Evolutionary conservation across 1,140 invertebrate genomes (phyloP), one percentile per base, ranked within the genome.

Genomic region (Oryzaephilus surinamensis): DNA sequence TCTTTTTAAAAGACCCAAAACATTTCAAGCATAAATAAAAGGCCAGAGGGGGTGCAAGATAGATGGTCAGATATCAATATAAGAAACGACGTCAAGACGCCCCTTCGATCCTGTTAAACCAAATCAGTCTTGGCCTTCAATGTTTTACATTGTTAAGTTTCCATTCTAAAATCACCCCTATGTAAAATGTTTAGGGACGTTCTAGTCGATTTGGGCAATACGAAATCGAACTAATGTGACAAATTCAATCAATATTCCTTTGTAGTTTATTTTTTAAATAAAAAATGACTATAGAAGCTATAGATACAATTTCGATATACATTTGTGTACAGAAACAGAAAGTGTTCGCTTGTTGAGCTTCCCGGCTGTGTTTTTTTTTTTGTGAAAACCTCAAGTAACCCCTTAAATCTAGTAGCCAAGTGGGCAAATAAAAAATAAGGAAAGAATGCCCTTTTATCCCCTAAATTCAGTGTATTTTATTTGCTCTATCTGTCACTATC

Each of bases 401-500:
- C 44, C 27, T 43, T 47, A 43, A 43, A 43, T 47, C 45, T 32
- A 43, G 10, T 37, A 21, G 40, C 37, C 45, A 47, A 47, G 45
- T 47, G 45, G 45, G 45, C 45, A 47, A 38, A 47, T 47, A 43
- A 43, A 47, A 47, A 43, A 39, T 39, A 43, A 47, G 37, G 30
- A 40, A 47, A 39, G 41, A 39, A 43, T 47, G 45, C 40, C 45
- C 41, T 47, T 43, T 43, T 47, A 43, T 43, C 45, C 45, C 45
- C 32, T 43, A 43, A 47, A 47, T 38, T 47, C 45, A 30, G 41
- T 43, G 31, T 31, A 43, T 47, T 43, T 43, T 47, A 47, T 47
- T 39, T 40, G 45, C 40, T 21, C 45, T 43, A 47, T 47, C 45
- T 47, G 45, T 47, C 45, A 47, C 45, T 47, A 47, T 47, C 45